Evolutionary conservation across 1,140 invertebrate genomes (phyloP).

Genomic region (Pachypsylla venusta): DNA sequence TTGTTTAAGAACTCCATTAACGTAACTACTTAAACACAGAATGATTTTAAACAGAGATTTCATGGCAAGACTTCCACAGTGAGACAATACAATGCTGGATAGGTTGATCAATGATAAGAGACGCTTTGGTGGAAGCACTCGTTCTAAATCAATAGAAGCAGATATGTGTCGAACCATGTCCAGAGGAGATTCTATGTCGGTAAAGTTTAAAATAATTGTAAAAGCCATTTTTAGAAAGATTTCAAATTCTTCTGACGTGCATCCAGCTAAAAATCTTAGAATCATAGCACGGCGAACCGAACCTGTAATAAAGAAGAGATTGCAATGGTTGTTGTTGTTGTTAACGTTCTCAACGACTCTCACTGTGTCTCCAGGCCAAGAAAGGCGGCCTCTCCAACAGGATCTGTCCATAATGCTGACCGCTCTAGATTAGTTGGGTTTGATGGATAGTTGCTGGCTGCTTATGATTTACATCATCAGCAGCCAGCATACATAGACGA

Average conservation of each 20-base stretch:
- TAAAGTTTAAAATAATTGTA: constrained; percentile 46
- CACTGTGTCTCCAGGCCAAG: no score
- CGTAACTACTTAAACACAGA: constrained; percentile 46
- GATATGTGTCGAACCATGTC: constrained; percentile 11
- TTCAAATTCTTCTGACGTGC: constrained; percentile 57
- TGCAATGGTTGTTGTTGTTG: no score
- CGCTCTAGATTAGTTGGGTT: no score
- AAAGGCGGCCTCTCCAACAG: no score
- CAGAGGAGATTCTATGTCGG: constrained; percentile 28
- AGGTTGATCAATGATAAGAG: constrained; percentile 60
- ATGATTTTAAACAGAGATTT: constrained; percentile 28
- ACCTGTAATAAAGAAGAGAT: constrained; percentile 50
- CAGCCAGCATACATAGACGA: no score
- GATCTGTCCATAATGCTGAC: no score
- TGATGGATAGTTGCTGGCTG: no score
- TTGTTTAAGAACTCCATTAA: constrained; percentile 40
- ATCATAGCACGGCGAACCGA: constrained; percentile 55
- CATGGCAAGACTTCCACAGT: constrained; percentile 54
- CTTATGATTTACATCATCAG: no score
- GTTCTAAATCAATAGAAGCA: constrained; percentile 27
- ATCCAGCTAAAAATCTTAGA: constrained; percentile 69
- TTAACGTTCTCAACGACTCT: no score
- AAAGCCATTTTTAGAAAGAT: constrained; percentile 73
- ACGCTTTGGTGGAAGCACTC: constrained; percentile 46
- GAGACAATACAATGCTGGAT: constrained; percentile 62